Base-by-base conservation (phyloP, 2,888 invertebrate species). In the Dorcus hopei region DNA sequence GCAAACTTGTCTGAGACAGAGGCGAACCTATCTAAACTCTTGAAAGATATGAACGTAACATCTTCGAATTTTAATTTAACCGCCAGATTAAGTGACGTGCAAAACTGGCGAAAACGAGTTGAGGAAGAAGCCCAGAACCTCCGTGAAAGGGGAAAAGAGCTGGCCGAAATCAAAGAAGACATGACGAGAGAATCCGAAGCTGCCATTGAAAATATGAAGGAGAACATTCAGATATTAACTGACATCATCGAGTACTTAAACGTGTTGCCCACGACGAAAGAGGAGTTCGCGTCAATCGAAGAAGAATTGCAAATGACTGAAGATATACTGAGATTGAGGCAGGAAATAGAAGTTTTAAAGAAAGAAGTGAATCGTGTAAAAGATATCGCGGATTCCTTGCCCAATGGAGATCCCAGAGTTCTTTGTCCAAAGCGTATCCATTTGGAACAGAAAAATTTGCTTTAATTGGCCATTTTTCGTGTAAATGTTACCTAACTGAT, bases 291-390 rank as follows among this genome's bases (percentile, higher is more conserved):
- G 16, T 9, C 38, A 49, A 58, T 62, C 33, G 56, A 63, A 51
- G 23, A 53, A 11, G 63, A 67, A 53, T 58, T 65, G 14, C 23
- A 52, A 43, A 54, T 26, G 39, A 9, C 61, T 7, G 58, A 58
- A 47, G 11, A 54, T 7, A 55, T 59, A 19, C 48, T 60, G 14
- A 38, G 19, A 14, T 57, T 62, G 38, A 55, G 9, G 4, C 9
- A 14, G n/a, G 38, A 60, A 51, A 60, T 55, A 23, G 50, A 59
- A 9, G 26, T 48, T 16, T 40, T 64, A 6, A n/a, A 62, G 38
- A 19, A 52, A 7, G 60, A 66, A 52, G 49, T 65, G 9, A 39
- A 50, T 2, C 26, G 50, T 45, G 39, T 66, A 19, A 60, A 49
- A 43, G 55, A 48, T 38, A 60, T 62, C 40, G 16, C 26, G 26